A percentile compares a stretch with the other conserved stretches of the same genome.
These are phyloP conservation scores for Conops quadrifasciatus DNA, from an alignment of 2,888 invertebrate species.

Conservation along the genomic window DNA sequence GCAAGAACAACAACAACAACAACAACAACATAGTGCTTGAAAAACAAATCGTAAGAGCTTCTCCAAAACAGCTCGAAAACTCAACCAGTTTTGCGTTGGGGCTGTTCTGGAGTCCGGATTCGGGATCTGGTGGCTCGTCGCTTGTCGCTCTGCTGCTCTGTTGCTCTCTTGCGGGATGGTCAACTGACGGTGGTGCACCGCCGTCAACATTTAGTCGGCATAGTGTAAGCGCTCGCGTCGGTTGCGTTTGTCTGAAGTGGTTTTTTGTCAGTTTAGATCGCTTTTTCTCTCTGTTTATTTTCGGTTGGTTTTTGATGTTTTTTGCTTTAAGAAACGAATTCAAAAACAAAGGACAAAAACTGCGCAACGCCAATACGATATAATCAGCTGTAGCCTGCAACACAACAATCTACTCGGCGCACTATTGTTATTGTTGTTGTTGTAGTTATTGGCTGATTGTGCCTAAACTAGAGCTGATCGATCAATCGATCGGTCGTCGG, in stretches of 20 bases:
- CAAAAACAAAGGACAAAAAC: no score
- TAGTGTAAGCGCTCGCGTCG: conserved; percentile 55
- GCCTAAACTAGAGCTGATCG: no score
- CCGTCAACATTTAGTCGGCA: conserved; percentile 48
- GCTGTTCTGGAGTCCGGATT: conserved; percentile 6
- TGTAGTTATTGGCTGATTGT: no score
- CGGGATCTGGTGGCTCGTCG: background rate
- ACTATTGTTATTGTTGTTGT: no score
- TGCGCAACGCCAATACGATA: no score
- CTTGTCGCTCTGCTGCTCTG: background rate
- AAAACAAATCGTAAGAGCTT: conserved; percentile 22
- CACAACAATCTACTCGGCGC: no score
- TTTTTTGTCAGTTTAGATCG: no score
- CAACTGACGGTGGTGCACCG: conserved; percentile 38
- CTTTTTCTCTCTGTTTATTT: background rate
- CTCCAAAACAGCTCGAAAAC: conserved; percentile 21
- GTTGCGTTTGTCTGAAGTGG: conserved; percentile 44
- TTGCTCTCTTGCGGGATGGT: conserved; percentile 1
- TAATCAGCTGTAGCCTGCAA: no score
- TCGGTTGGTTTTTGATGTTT: background rate
- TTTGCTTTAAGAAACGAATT: no score
- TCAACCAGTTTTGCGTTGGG: conserved; percentile 34
- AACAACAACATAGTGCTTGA: background rate
- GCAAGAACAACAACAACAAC: conserved; percentile 2
- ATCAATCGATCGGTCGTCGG: no score